A percentile compares a stretch with the other conserved stretches of the same genome.
Conservation (phyloP, 2,888 invertebrate genomes). For the Netelia virgata region DNA sequence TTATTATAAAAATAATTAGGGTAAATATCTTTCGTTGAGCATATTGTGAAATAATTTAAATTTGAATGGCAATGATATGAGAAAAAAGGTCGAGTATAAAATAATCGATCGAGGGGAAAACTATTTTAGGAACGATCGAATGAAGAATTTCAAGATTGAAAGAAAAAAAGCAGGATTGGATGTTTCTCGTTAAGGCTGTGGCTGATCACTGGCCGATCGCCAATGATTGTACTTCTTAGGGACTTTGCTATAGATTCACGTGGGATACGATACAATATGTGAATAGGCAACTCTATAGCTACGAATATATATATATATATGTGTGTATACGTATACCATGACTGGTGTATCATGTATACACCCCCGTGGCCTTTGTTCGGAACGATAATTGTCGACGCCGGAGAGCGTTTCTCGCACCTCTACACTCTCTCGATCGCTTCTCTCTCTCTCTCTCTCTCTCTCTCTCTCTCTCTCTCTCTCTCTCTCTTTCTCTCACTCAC, state of each 20-base stretch:
- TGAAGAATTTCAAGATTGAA: neutral
- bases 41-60: neutral
- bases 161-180: too few species aligned
- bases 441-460: neutral
- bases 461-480: slow-evolving; percentile 17
- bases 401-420: slow-evolving; percentile 28
- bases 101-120: too few species aligned
- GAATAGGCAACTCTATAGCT: too few species aligned
- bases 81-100: too few species aligned
- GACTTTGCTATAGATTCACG: slow-evolving; percentile 50
- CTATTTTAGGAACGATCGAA: neutral
- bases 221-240: slow-evolving; percentile 43
- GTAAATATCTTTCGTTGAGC: neutral
- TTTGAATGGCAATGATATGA: neutral
- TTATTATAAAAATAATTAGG: neutral
- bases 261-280: slow-evolving; percentile 35
- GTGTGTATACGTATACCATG: slow-evolving; percentile 1
- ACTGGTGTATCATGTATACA: slow-evolving; percentile 67
- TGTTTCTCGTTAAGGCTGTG: neutral
- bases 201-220: slow-evolving; percentile 32
- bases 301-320: neutral
- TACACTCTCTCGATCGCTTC: slow-evolving; percentile 50
- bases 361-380: slow-evolving; percentile 79
- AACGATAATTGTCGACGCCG: slow-evolving; percentile 78
- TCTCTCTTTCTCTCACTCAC: neutral